Evolutionary conservation across 2,797 vertebrate species (phyloP).

Genomic region (Okamejei kenojei): DNA sequence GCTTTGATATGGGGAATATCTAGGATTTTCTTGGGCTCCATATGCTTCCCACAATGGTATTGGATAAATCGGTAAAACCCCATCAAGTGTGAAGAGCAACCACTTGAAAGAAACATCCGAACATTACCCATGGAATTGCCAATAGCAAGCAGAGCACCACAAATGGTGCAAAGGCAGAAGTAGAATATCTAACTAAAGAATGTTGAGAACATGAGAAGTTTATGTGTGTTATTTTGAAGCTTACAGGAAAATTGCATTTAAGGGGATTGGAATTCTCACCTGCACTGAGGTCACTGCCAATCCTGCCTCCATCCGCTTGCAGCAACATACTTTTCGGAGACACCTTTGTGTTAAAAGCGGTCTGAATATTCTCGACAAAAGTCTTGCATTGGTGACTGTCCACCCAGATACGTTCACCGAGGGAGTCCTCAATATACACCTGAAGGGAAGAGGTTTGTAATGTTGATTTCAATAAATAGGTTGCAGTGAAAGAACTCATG

Average conservation of each 20-base stretch:
- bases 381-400: conserved; percentile 94
- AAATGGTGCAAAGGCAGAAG: not conserved
- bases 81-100: not conserved
- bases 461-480: not conserved
- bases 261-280: conserved; percentile 53
- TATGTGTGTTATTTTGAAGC: not conserved
- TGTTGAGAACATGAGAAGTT: not conserved
- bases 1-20: not conserved
- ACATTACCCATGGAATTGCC: not conserved
- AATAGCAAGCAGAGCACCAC: not conserved
- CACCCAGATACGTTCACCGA: conserved; percentile 96
- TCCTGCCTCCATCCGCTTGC: conserved; percentile 74
- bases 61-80: not conserved
- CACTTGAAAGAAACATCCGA: not conserved
- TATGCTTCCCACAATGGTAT: not conserved
- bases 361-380: conserved; percentile 95
- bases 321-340: conserved; percentile 89
- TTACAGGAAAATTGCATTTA: not conserved
- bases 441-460: conserved; percentile 44
- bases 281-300: conserved; percentile 85
- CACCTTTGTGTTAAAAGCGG: conserved; percentile 91
- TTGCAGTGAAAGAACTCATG: not conserved
- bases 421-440: conserved; percentile 97
- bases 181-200: not conserved
- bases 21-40: not conserved